Conservation (phyloP, 2,113 vertebrate species). For the Colinus virginianus region DNA sequence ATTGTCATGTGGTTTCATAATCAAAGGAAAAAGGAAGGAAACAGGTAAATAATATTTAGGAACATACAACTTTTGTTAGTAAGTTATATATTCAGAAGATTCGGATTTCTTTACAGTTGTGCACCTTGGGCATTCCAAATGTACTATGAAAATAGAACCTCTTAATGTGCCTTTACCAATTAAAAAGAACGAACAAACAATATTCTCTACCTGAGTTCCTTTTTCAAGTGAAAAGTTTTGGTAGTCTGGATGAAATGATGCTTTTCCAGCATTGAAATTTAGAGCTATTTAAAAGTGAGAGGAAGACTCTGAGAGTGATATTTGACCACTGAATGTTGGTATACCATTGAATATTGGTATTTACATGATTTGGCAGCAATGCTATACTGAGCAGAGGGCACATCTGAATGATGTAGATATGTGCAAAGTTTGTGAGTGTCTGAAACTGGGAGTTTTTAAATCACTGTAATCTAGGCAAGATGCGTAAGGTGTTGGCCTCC, state of each 20-base stretch:
- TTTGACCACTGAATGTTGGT: neutral
- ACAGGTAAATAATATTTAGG: neutral
- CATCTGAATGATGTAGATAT: neutral
- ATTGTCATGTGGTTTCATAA: neutral
- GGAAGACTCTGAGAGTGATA: neutral
- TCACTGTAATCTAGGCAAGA: neutral
- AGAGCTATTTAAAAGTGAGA: neutral
- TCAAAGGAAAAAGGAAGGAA: neutral
- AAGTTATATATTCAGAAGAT: neutral
- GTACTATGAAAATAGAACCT: neutral
- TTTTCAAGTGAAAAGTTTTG: neutral
- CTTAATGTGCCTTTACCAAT: neutral
- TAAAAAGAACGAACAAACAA: neutral
- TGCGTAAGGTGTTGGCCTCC: neutral
- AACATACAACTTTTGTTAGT: neutral
- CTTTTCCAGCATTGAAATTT: neutral
- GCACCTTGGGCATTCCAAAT: fast-evolving
- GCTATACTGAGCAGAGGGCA: neutral
- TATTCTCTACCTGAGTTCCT: neutral
- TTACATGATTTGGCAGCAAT: neutral
- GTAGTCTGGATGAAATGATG: neutral
- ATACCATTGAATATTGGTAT: neutral
- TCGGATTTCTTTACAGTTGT: neutral
- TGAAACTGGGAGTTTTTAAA: neutral
- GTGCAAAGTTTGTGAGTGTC: neutral